Conservation (phyloP, 2,113 vertebrate genomes). For the Lichenostomus cassidix region DNA sequence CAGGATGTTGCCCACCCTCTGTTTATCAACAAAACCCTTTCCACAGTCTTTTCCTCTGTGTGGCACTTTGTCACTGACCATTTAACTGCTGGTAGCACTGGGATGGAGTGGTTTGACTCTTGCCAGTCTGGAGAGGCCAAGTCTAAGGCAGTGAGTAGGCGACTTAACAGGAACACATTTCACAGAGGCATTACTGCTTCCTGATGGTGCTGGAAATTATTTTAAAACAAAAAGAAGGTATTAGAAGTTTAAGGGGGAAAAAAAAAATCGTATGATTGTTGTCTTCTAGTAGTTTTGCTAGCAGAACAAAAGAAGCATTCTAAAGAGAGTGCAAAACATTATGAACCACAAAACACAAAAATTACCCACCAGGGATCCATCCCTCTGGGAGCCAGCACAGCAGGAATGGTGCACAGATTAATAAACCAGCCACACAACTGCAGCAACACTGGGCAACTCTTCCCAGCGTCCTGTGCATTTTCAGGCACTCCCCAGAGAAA, state of each 20-base stretch:
- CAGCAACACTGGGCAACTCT: background rate
- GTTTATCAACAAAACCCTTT: background rate
- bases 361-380: background rate
- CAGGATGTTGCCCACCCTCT: background rate
- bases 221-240: background rate
- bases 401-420: background rate
- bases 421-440: background rate
- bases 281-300: background rate
- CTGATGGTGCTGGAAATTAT: constrained; percentile 72
- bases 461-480: background rate
- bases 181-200: constrained; percentile 65
- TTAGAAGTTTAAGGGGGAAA: background rate
- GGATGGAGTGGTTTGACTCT: constrained; percentile 91
- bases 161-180: constrained; percentile 71
- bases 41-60: background rate
- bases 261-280: background rate
- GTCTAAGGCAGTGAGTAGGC: constrained; percentile 85
- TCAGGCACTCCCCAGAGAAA: background rate
- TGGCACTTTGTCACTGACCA: background rate
- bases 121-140: constrained; percentile 89
- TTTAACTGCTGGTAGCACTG: constrained; percentile 71
- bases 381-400: background rate
- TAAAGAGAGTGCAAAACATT: background rate
- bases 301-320: background rate
- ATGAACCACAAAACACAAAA: background rate